These are phyloP conservation scores for Simalia tracyae DNA, from an alignment of 2,797 vertebrate genomes.

Conservation along the genomic window DNA sequence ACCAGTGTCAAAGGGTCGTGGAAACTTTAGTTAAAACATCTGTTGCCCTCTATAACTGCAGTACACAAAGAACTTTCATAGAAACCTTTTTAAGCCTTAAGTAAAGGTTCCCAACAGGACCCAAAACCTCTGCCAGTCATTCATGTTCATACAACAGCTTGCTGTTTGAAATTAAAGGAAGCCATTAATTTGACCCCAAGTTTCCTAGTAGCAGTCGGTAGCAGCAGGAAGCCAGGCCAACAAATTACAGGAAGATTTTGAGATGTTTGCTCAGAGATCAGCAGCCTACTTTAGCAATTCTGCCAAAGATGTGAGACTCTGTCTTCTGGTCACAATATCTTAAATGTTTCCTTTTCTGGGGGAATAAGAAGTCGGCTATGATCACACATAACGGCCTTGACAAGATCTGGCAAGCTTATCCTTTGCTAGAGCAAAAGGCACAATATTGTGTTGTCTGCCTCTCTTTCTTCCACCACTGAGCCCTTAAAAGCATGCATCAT, in stretches of 20 bases:
- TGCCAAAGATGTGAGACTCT: slow-evolving; percentile 24
- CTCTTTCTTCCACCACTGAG: slow-evolving; percentile 34
- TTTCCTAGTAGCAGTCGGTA: accelerated
- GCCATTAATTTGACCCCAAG: accelerated
- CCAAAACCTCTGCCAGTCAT: accelerated
- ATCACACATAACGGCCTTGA: slow-evolving; percentile 28
- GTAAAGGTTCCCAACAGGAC: neutral
- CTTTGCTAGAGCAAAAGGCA: neutral
- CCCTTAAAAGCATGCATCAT: neutral
- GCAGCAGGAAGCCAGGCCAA: neutral
- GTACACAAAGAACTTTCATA: neutral
- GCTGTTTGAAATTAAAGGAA: neutral
- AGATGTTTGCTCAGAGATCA: slow-evolving; percentile 4
- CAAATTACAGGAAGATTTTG: neutral
- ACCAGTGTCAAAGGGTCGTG: no score
- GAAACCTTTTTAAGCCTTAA: neutral
- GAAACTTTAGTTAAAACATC: no score
- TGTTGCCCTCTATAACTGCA: no score
- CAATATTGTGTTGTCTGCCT: slow-evolving; percentile 6
- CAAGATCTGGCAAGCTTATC: slow-evolving; percentile 2
- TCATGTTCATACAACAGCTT: accelerated
- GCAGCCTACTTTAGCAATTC: slow-evolving; percentile 27
- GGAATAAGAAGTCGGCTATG: slow-evolving; percentile 11
- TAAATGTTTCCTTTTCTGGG: neutral
- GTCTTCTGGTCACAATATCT: slow-evolving; percentile 3